Percentiles rank a stretch among this genome's conserved stretches.
Conservation (phyloP, 1,140 invertebrate species). For the Drosophila ogumai region DNA sequence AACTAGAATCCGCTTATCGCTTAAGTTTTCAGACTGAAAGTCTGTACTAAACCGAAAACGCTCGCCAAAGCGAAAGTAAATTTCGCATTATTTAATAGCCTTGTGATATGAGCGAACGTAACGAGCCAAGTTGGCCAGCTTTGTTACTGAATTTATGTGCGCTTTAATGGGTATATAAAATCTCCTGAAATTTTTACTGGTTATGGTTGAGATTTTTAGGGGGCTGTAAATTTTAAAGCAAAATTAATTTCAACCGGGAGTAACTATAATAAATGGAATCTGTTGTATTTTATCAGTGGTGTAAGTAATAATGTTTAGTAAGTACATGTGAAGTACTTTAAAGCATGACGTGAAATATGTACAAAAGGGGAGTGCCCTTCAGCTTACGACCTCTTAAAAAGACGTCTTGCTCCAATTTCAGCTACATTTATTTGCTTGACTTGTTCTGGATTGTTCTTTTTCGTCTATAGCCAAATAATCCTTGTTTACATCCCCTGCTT, state of each 20-base stretch:
- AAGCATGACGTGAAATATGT: background rate
- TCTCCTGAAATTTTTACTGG: constrained; percentile 12
- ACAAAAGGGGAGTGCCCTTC: background rate
- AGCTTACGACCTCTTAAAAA: background rate
- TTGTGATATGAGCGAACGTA: constrained; percentile 37
- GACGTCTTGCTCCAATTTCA: constrained; percentile 13
- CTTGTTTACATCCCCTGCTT: background rate
- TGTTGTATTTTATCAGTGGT: background rate
- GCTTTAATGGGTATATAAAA: constrained; percentile 48
- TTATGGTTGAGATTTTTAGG: constrained; percentile 31
- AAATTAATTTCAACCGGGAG: constrained; percentile 15
- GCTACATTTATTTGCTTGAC: constrained; percentile 23
- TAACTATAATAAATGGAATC: constrained; percentile 1
- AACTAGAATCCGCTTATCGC: constrained; percentile 30
- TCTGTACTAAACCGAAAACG: constrained; percentile 13
- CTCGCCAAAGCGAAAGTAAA: constrained; percentile 21
- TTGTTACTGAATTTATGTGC: constrained; percentile 59
- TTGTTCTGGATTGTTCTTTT: constrained; percentile 3
- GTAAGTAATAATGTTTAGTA: background rate
- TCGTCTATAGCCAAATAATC: constrained; percentile 2
- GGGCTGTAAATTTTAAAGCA: constrained; percentile 52
- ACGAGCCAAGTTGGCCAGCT: constrained; percentile 40
- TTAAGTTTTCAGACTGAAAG: constrained; percentile 14
- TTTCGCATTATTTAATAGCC: constrained; percentile 48
- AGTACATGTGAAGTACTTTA: background rate